Evolutionary conservation across 2,797 vertebrate species (phyloP).

Genomic region (Sitta carolinensis): DNA sequence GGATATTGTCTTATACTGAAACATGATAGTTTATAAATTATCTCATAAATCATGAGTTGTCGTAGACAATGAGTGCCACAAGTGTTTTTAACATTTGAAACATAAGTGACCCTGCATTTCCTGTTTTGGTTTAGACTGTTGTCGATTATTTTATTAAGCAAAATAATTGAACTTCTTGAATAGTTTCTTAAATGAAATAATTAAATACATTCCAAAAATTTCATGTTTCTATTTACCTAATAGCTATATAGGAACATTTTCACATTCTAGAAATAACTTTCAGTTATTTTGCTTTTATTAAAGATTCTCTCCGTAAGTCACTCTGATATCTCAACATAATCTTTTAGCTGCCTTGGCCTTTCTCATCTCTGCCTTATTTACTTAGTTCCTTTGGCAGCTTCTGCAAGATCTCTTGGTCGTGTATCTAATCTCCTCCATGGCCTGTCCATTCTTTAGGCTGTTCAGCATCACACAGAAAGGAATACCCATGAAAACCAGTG

Average conservation of each 20-base stretch:
- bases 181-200: conserved; percentile 10
- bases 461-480: conserved; percentile 25
- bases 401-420: conserved; percentile 18
- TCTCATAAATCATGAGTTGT: neutral
- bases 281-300: neutral
- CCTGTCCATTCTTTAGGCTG: neutral
- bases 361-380: neutral
- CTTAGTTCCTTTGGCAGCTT: neutral
- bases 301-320: neutral
- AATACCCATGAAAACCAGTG: conserved; percentile 25
- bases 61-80: neutral
- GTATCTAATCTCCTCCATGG: neutral
- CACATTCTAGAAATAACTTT: neutral
- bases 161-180: neutral
- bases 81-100: neutral
- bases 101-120: neutral
- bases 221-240: neutral
- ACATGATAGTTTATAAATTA: neutral
- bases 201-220: neutral
- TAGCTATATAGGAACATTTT: neutral
- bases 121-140: neutral
- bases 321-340: neutral
- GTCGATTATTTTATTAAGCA: neutral
- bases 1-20: neutral
- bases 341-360: neutral